Base-by-base conservation (phyloP, 2,888 invertebrate species). In the Agelastica alni region DNA sequence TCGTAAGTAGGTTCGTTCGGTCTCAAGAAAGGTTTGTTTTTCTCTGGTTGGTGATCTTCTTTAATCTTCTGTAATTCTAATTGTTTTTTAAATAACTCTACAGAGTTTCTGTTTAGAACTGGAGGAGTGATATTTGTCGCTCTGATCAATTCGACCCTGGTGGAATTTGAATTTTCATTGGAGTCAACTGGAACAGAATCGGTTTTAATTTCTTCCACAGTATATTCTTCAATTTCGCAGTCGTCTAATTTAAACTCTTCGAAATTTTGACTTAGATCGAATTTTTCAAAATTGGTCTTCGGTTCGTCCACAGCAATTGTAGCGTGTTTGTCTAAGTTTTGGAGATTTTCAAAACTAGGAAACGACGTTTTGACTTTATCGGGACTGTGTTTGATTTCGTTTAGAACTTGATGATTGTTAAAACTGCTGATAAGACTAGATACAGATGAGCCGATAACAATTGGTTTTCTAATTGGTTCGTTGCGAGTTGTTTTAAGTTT, bases 221-320 rank as follows among this genome's bases (percentile, higher is more conserved):
- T 65, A 52, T 72, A 75, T 57, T 77, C 76, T 51, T 77, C 76
- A 34, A 83, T 82, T 72, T 88, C 87, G 73, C 83, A 84, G 49
- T 89, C 88, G 70, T 89, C 89, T 65, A 89, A 79, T 70, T 87
- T 88, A 72, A 89, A 89, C 71, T 89, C 89, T 70, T 89, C 89
- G 69, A 89, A 89, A 75, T 88, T 88, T 72, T 88, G 87, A 58
- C 86, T 83, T 67, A 88, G 80, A 70, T 87, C 86, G 69, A 85
- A 86, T 66, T 83, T 84, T 70, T 82, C 81, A 60, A 67, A 67
- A 81, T 67, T 65, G 59, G 60, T 60, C 48, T 56, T 58, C 5
- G 44, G 45, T 51, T 59, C 45, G 13, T 60, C 57, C 22, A 64
- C 57, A 30, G 51, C 48, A 39, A 53, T 34, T 17, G 46, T 28